phyloP scores from a whole-genome alignment of 1,140 invertebrate genomes.

The Solen grandis region DNA sequence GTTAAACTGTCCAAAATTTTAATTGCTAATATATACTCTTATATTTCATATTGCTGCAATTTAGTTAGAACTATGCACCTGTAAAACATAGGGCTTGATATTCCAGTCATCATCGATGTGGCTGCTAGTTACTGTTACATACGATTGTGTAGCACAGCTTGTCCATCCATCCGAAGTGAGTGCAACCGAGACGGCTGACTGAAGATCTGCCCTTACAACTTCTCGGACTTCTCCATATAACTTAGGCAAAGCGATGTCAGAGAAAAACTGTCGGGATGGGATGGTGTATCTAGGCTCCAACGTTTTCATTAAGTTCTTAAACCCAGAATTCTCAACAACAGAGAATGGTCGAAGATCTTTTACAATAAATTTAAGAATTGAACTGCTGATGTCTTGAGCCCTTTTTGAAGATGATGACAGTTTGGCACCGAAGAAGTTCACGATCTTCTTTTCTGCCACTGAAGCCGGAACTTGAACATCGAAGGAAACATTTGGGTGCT shows the following conservation, averaged over 20 bases:
- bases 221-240: conserved; percentile 7
- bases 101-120: conserved; percentile 20
- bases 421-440: neutral
- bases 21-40: too few species aligned
- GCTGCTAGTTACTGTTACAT: conserved; percentile 21
- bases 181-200: neutral
- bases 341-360: conserved; percentile 7
- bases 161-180: conserved; percentile 18
- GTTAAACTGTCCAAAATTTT: too few species aligned
- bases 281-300: conserved; percentile 17
- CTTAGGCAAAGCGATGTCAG: conserved; percentile 16
- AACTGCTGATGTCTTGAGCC: neutral
- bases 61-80: too few species aligned
- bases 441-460: too few species aligned
- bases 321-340: neutral
- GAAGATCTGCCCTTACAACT: neutral
- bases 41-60: too few species aligned
- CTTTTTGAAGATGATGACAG: neutral
- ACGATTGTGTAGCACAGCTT: neutral
- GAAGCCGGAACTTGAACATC: too few species aligned
- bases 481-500: too few species aligned
- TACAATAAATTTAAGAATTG: conserved; percentile 27
- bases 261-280: conserved; percentile 17
- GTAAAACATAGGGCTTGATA: neutral
- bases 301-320: conserved; percentile 1